Evolutionary conservation across 2,113 vertebrate species (phyloP).

Genomic region (Grallaria varia): DNA sequence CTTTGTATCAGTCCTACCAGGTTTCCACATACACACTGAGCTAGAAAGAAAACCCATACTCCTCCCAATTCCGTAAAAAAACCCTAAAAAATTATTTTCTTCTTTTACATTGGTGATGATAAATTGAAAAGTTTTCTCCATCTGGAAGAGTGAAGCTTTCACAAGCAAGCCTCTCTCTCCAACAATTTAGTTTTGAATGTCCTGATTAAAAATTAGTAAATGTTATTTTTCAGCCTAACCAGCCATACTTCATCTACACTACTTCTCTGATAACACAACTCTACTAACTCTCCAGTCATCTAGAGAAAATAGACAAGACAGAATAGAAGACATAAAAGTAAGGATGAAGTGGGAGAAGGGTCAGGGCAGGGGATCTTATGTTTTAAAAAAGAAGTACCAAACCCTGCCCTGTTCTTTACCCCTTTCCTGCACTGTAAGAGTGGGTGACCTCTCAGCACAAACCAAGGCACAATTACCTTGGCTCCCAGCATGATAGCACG

Average conservation of each 20-base stretch:
- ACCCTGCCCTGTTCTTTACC: neutral
- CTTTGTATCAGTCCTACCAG: neutral
- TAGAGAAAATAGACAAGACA: neutral
- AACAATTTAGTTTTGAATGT: neutral
- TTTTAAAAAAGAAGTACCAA: neutral
- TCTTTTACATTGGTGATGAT: neutral
- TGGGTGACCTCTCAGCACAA: neutral
- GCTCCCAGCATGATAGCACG: conserved; percentile 94
- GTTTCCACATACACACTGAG: neutral
- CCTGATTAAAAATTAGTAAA: neutral
- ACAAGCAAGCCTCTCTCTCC: neutral
- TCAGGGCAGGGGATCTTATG: neutral
- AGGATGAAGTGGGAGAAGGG: neutral
- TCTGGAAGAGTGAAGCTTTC: neutral
- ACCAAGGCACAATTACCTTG: conserved; percentile 67
- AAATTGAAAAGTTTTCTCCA: neutral
- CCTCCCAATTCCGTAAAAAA: neutral
- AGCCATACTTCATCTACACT: neutral
- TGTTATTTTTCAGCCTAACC: neutral
- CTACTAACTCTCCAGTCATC: neutral
- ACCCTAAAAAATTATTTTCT: neutral
- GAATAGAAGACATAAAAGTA: neutral
- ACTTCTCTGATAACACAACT: neutral
- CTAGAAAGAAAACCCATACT: neutral
- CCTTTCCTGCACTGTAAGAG: neutral